Conservation (phyloP, 2,113 vertebrate genomes). For the Psittacus erithacus region DNA sequence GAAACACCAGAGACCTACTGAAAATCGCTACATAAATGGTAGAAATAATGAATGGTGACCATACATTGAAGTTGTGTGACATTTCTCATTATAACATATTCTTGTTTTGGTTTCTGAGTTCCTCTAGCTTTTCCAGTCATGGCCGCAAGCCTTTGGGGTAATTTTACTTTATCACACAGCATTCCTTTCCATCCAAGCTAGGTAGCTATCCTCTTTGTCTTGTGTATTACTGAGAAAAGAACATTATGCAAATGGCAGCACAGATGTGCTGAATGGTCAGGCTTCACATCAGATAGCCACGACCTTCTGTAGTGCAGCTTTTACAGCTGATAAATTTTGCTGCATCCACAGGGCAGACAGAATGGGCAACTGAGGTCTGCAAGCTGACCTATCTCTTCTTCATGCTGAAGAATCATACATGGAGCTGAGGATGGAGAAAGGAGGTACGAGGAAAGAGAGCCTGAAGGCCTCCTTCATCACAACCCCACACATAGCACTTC, state of each 20-base stretch:
- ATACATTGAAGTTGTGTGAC: background rate
- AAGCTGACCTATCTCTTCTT: background rate
- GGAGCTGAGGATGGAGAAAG: background rate
- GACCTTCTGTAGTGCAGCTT: fast-evolving
- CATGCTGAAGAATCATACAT: background rate
- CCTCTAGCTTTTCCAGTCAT: background rate
- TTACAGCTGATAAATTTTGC: background rate
- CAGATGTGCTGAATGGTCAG: background rate
- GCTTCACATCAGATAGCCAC: background rate
- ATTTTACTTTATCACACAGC: background rate
- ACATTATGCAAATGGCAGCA: fast-evolving
- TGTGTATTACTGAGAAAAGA: background rate
- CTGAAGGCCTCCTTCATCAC: background rate
- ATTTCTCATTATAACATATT: background rate
- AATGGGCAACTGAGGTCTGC: background rate
- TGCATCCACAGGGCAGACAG: background rate
- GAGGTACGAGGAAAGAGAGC: background rate
- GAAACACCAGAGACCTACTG: background rate
- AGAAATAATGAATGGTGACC: background rate
- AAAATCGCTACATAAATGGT: background rate
- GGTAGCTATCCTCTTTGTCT: fast-evolving
- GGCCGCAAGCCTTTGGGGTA: background rate
- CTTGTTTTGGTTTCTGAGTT: background rate
- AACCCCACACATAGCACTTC: background rate
- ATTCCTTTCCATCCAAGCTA: background rate